Base-by-base conservation (phyloP, 2,797 vertebrate genomes). In the Chelidonichthys spinosus region DNA sequence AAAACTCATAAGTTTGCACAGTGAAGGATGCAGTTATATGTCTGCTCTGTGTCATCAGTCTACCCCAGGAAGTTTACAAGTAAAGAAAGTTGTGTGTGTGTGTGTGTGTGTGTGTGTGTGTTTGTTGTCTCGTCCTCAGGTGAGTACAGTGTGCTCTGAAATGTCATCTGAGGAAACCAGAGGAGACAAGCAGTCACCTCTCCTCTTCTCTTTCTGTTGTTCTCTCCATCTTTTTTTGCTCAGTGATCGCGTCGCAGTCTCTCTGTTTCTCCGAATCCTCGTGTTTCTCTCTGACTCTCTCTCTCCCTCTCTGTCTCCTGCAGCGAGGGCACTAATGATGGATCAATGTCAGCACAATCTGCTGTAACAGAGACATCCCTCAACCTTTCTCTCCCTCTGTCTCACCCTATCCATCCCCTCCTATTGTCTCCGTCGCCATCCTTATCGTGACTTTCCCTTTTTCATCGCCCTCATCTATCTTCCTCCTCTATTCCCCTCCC, bases 261-360 rank as follows among this genome's bases (percentile, higher is more conserved):
- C 78, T 78, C 65, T 61, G 70, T 76, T 36, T 75, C 83, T 89
- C 74, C 7, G 36, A 50, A 76, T 86, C 74, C 76, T 87, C 46
- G 17, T 85, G 80, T 84, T 85, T 87, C 84, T 70, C 77, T 86
- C 76, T 63, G 52, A 78, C 85, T 83, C 54, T 54, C 25, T 87
- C 84, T 70, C 77, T 77, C 85, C 82, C 54, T 54, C 77, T 72
- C 72, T 79, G 81, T 85, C 83, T 89, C 79, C 79, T 82, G 67
- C 72, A 55, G 81, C 77, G 87, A 89, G 70, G 74, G 78, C 76
- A 76, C 82, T 92, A 93, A 91, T 91, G 91, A 93, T 89, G 86
- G 93, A 94, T 94, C 94, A 86, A 94, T 95, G 92, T 89, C 85
- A 92, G 87, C 79, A 86, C 90, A 84, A 90, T 89, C 83, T 72